phyloP scores from a whole-genome alignment of 2,888 invertebrate genomes.

The Ectemnius cavifrons region DNA sequence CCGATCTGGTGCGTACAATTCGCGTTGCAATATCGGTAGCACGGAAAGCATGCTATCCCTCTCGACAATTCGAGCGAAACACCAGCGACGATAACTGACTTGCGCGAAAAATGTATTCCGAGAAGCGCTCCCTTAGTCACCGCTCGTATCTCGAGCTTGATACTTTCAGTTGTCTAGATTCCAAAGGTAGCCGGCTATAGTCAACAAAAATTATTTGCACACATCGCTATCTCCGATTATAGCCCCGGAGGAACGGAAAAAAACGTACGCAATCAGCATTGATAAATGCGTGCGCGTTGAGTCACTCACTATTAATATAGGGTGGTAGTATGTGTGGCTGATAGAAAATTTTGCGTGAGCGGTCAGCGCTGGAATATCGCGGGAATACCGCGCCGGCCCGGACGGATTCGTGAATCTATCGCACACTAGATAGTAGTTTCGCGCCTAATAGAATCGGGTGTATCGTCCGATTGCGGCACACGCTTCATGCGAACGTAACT shows the following conservation, averaged over 20 bases:
- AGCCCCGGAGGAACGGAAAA: conserved; percentile 41
- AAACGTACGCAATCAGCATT: conserved; percentile 55
- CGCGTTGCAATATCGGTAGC: conserved; percentile 42
- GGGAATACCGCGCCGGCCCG: background rate
- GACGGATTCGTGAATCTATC: conserved; percentile 14
- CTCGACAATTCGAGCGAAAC: conserved; percentile 14
- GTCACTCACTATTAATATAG: conserved; percentile 43
- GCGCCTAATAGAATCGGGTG: conserved; percentile 42
- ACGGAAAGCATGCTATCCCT: conserved; percentile 32
- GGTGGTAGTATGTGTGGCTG: conserved; percentile 20
- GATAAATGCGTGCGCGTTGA: conserved; percentile 51
- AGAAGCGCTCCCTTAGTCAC: conserved; percentile 47
- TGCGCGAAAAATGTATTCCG: conserved; percentile 44
- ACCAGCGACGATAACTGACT: conserved; percentile 43
- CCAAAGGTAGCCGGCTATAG: conserved; percentile 50
- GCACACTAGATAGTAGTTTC: conserved; percentile 1
- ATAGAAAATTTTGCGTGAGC: conserved; percentile 34
- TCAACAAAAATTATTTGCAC: conserved; percentile 54
- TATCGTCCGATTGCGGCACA: conserved; percentile 43
- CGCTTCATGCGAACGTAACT: conserved; percentile 48
- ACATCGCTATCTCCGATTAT: conserved; percentile 54
- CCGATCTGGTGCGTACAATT: conserved; percentile 41
- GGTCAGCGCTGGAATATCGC: conserved; percentile 21
- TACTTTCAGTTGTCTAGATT: conserved; percentile 55
- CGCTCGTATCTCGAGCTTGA: conserved; percentile 50